Percentiles rank a stretch among this genome's conserved stretches.
Evolutionary conservation across 2,113 vertebrate species (phyloP).

Genomic region (Ictidomys tridecemlineatus): DNA sequence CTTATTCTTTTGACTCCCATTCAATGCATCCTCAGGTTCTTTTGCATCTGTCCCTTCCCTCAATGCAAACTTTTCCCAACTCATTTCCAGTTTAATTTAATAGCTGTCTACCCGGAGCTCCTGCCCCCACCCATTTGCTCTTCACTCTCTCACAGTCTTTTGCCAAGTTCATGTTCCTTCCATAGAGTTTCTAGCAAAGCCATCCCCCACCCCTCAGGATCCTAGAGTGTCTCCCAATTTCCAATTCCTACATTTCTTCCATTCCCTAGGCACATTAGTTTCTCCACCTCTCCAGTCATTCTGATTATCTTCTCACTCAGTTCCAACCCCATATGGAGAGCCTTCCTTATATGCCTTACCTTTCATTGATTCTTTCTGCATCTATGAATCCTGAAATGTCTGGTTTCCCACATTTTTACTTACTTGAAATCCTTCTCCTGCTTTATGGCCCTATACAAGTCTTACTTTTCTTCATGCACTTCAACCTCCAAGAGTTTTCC

Average conservation of each 20-base stretch:
- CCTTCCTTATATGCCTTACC: not conserved
- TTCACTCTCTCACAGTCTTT: not conserved
- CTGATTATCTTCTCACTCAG: not conserved
- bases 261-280: not conserved
- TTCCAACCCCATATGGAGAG: not conserved
- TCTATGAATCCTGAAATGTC: not conserved
- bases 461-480: not conserved
- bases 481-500: not conserved
- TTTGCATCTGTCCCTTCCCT: not conserved
- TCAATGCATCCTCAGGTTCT: not conserved
- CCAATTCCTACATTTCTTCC: not conserved
- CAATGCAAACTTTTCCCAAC: not conserved
- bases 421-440: not conserved
- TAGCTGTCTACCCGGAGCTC: not conserved
- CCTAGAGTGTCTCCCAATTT: not conserved
- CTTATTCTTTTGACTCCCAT: not conserved
- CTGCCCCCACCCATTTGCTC: not conserved
- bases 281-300: not conserved
- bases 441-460: not conserved
- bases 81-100: not conserved
- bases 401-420: not conserved
- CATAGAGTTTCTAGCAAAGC: not conserved
- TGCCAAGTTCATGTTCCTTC: not conserved
- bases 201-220: not conserved
- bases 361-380: slow-evolving; percentile 6